These are phyloP conservation scores for Bugulina stolonifera DNA, from an alignment of 2,888 invertebrate species.

Conservation along the genomic window DNA sequence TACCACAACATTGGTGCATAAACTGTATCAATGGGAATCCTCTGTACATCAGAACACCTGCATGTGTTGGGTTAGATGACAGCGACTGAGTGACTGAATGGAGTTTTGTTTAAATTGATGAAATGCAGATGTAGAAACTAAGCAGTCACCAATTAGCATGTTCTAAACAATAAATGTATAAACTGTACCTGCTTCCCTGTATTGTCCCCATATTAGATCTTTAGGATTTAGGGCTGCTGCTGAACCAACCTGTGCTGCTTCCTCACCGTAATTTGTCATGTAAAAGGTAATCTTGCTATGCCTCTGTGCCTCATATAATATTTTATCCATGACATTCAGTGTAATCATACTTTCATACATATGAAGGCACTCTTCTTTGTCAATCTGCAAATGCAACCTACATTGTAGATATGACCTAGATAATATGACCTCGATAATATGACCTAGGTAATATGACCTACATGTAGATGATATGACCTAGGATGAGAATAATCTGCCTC, in stretches of 20 bases:
- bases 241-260: conserved; percentile 89
- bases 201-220: conserved; percentile 92
- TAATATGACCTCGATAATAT: too few relatives aligned
- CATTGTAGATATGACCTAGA: too few relatives aligned
- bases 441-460: too few relatives aligned
- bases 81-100: neutral
- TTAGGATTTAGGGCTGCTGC: conserved; percentile 75
- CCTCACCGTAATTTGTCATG: conserved; percentile 98
- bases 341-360: conserved; percentile 91
- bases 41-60: conserved; percentile 81
- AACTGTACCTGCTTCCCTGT: conserved; percentile 76
- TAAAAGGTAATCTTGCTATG: conserved; percentile 98
- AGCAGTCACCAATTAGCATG: too few relatives aligned
- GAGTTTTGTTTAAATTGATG: too few relatives aligned
- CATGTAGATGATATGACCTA: too few relatives aligned
- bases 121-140: too few relatives aligned
- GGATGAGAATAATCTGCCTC: too few relatives aligned
- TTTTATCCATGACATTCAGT: conserved; percentile 85
- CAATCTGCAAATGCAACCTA: conserved; percentile 63
- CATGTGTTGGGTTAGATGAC: neutral
- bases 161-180: too few relatives aligned
- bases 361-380: conserved; percentile 66
- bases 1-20: conserved; percentile 95
- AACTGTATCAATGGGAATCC: conserved; percentile 77
- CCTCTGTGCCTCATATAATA: conserved; percentile 89